Evolutionary conservation across 2,113 vertebrate genomes (phyloP), one percentile per base, ranked within the genome.

Genomic region (Halichoeres trimaculatus): DNA sequence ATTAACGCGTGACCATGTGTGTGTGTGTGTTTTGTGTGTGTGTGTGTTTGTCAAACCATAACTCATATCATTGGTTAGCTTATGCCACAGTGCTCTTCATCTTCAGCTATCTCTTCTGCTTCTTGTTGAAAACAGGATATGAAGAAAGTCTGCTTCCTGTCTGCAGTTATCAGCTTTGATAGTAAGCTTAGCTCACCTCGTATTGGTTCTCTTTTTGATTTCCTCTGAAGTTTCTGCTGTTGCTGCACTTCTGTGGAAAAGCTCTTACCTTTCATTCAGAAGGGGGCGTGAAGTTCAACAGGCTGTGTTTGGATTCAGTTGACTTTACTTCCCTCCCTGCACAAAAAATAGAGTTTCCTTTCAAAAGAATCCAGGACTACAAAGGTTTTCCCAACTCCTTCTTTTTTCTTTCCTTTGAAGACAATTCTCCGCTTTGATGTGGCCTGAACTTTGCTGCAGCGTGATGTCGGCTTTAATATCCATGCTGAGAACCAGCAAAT

Each of bases 51-150:
- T 62, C 36, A 36, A 23, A 47, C 51, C 36, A 14, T 38, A 11
- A 35, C 10, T 69, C 35, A 2, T 71, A 80, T 69, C 55, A 58
- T 58, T 43, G 6, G 14, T 20, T 34, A 43, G 30, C 47, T 34
- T 45, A 56, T 35, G 17, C 50, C 38, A 17, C 36, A 36, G 48
- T 52, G 51, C 47, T 70, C 17, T 43, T 65, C 51, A 79, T 85
- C 74, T 53, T 54, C 8, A 61, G 61, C 80, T 70, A 79, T 79
- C 66, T 78, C 58, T 74, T 84, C 76, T 80, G 63, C 68, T 66
- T 83, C 52, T 35, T 19, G 26, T 45, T 79, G 41, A 60, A 73
- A 89, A 90, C 85, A 90, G 88, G 90, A 90, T 84, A 88, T 91
- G 89, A 90, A 85, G 70, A 59, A 64, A 70, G 52, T 14, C 52